A percentile compares a stretch with the other conserved stretches of the same genome.
Evolutionary conservation across 2,888 invertebrate species (phyloP).

Genomic region (Priocnemis perturbator): DNA sequence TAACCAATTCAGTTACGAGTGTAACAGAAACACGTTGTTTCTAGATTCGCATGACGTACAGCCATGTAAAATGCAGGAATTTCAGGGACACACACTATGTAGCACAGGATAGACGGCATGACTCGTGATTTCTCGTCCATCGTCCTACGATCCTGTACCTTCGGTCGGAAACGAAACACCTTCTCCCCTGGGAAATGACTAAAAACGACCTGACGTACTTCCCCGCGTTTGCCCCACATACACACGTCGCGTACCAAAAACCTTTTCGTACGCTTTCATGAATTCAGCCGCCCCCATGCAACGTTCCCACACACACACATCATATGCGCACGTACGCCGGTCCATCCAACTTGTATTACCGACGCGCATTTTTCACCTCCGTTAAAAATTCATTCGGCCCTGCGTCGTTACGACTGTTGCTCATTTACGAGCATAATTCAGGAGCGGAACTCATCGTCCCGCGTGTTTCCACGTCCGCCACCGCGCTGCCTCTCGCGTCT

Average conservation of each 20-base stretch:
- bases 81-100: background rate
- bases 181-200: slow-evolving; percentile 45
- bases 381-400: slow-evolving; percentile 37
- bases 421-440: slow-evolving; percentile 39
- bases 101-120: slow-evolving; percentile 24
- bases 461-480: slow-evolving; percentile 9
- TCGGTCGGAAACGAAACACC: slow-evolving; percentile 38
- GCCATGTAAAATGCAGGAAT: slow-evolving; percentile 38
- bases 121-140: slow-evolving; percentile 33
- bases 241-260: background rate
- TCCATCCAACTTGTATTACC: slow-evolving; percentile 13
- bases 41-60: slow-evolving; percentile 33
- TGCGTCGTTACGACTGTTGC: slow-evolving; percentile 33
- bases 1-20: slow-evolving; percentile 24
- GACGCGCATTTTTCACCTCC: too few species aligned
- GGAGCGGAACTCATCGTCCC: background rate
- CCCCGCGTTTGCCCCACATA: background rate
- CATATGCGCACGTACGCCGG: slow-evolving; percentile 22
- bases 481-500: slow-evolving; percentile 1
- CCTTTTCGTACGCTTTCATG: background rate
- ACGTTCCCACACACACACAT: background rate
- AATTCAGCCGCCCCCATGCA: background rate
- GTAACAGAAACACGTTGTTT: background rate
- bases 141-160: slow-evolving; percentile 22
- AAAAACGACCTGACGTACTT: slow-evolving; percentile 33